These are phyloP conservation scores for Drosophila merina DNA, from an alignment of 2,888 invertebrate genomes.

Conservation along the genomic window DNA sequence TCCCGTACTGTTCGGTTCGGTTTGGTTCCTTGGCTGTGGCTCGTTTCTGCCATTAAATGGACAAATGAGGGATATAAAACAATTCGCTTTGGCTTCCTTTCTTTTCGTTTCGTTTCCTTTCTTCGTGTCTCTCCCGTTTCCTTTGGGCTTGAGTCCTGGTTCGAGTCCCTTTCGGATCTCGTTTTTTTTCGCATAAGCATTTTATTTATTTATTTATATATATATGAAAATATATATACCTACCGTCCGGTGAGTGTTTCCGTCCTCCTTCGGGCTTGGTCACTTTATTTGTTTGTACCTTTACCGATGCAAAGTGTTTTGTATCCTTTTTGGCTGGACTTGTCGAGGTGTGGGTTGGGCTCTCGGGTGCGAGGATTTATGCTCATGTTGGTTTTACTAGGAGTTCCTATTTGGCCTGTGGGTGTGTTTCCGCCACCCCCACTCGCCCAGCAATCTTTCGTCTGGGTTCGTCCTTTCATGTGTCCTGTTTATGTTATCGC, in stretches of 20 bases:
- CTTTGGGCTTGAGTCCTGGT: constrained; percentile 11
- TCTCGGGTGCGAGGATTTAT: constrained; percentile 65
- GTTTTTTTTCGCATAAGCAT: constrained; percentile 62
- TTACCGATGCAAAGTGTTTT: constrained; percentile 66
- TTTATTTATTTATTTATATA: constrained; percentile 70
- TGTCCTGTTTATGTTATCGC: constrained; percentile 79
- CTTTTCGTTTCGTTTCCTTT: constrained; percentile 54
- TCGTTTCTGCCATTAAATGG: constrained; percentile 82
- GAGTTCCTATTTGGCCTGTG: constrained; percentile 59
- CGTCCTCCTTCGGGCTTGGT: constrained; percentile 68
- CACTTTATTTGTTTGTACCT: constrained; percentile 75
- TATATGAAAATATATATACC: constrained; percentile 6
- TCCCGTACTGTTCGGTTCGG: constrained; percentile 26
- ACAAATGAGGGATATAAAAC: constrained; percentile 83
- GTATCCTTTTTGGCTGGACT: constrained; percentile 58
- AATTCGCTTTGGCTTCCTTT: constrained; percentile 81
- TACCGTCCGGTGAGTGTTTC: constrained; percentile 41
- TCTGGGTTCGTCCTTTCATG: constrained; percentile 69
- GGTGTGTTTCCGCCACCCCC: constrained; percentile 50
- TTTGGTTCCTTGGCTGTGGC: constrained; percentile 52
- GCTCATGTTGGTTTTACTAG: constrained; percentile 56
- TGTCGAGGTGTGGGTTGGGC: constrained; percentile 53
- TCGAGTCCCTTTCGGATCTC: constrained; percentile 13
- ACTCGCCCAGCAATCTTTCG: constrained; percentile 29
- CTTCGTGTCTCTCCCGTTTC: constrained; percentile 46